These are phyloP conservation scores for Linepithema humile DNA, from an alignment of 1,140 invertebrate species.

Conservation along the genomic window DNA sequence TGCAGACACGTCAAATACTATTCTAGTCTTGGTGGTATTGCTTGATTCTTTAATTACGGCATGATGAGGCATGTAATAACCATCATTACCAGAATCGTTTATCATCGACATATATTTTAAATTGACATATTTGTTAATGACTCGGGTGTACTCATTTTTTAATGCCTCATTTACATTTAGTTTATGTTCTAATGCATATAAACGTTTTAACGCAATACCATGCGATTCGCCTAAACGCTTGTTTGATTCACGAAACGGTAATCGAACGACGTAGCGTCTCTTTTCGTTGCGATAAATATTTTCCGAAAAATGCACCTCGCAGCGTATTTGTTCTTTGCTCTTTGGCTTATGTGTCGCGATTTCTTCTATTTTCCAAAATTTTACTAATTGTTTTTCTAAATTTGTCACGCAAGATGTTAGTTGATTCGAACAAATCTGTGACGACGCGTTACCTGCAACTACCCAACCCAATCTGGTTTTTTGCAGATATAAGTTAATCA, in stretches of 20 bases:
- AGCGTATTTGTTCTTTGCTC: background rate
- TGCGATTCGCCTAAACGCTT: background rate
- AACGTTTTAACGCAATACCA: background rate
- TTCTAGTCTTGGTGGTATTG: background rate
- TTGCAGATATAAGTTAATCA: slow-evolving; percentile 21
- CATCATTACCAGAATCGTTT: background rate
- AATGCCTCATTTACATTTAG: background rate
- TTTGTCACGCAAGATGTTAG: background rate
- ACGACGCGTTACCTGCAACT: background rate
- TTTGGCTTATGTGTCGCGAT: background rate
- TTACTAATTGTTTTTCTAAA: background rate
- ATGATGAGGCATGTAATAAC: slow-evolving; percentile 36
- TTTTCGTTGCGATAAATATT: background rate
- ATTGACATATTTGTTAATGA: background rate
- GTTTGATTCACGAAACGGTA: background rate
- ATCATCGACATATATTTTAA: background rate
- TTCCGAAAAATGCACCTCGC: background rate
- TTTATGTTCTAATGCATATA: background rate
- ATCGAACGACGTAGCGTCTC: background rate
- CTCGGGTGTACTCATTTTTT: background rate
- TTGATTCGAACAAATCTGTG: background rate
- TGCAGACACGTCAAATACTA: background rate
- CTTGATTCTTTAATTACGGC: background rate
- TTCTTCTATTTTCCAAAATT: background rate
- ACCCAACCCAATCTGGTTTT: slow-evolving; percentile 34